Conservation (phyloP, 2,888 invertebrate species). For the Colostygia pectinataria region DNA sequence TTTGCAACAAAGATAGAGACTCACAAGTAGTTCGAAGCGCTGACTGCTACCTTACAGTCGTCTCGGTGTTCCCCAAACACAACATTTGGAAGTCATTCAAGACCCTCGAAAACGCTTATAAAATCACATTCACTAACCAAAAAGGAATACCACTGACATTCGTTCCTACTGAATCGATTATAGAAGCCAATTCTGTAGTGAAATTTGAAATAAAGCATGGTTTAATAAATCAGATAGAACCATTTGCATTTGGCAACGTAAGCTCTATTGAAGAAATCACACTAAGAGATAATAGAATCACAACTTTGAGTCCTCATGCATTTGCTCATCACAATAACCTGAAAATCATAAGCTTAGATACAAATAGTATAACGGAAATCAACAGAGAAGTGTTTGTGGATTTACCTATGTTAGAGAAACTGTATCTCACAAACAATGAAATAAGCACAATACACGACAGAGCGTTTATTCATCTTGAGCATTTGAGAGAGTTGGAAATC, state of each 20-base stretch:
- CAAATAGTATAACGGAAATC: conserved; percentile 88
- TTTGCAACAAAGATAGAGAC: conserved; percentile 51
- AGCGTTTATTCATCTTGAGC: conserved; percentile 87
- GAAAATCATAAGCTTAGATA: conserved; percentile 85
- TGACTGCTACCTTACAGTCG: conserved; percentile 87
- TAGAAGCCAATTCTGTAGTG: conserved; percentile 80
- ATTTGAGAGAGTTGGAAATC: conserved; percentile 89
- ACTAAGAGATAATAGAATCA: conserved; percentile 86
- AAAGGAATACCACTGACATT: conserved; percentile 85
- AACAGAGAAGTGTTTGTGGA: conserved; percentile 88
- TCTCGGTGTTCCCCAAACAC: conserved; percentile 82
- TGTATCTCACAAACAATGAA: conserved; percentile 92
- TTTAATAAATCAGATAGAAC: conserved; percentile 84
- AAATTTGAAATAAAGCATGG: conserved; percentile 86
- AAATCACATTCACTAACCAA: conserved; percentile 86
- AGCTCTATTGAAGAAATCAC: conserved; percentile 85
- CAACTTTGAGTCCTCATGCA: conserved; percentile 83
- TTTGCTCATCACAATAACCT: conserved; percentile 87
- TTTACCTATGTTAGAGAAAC: conserved; percentile 86
- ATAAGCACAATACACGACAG: conserved; percentile 92
- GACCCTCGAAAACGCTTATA: conserved; percentile 83
- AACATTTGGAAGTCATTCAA: conserved; percentile 86
- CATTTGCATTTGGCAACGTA: conserved; percentile 88
- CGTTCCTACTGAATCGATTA: conserved; percentile 86
- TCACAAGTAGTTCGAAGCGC: conserved; percentile 79